Evolutionary conservation across 2,888 invertebrate genomes (phyloP).

Genomic region (Plebejus melissa): DNA sequence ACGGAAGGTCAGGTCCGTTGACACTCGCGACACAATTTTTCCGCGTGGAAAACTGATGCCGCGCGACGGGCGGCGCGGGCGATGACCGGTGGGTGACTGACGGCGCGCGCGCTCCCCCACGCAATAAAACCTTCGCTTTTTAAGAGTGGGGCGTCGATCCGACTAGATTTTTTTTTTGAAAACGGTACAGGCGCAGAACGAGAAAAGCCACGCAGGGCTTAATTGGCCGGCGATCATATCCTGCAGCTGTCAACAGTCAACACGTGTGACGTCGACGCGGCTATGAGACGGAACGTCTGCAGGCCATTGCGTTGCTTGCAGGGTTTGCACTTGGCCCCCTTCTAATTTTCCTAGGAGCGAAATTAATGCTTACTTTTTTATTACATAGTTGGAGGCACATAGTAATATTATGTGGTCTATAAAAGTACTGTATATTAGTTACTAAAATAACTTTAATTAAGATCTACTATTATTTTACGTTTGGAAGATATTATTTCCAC

Average conservation of each 20-base stretch:
- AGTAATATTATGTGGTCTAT: background rate
- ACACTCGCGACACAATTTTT: conserved; percentile 75
- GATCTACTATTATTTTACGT: too few relatives aligned
- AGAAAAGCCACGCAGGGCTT: conserved; percentile 15
- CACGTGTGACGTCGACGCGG: background rate
- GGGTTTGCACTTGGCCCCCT: background rate
- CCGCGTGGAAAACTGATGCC: conserved; percentile 67
- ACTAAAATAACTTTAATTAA: too few relatives aligned
- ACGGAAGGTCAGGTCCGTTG: conserved; percentile 37
- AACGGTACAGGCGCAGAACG: conserved; percentile 35
- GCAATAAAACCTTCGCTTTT: conserved; percentile 68
- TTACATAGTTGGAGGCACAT: background rate
- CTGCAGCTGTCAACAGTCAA: background rate
- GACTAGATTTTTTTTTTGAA: conserved; percentile 44
- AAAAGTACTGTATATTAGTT: background rate
- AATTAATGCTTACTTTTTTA: background rate
- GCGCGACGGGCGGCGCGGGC: conserved; percentile 70
- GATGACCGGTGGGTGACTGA: conserved; percentile 67
- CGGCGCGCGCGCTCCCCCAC: conserved; percentile 52
- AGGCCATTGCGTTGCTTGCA: background rate
- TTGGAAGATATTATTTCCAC: too few relatives aligned
- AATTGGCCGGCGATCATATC: background rate
- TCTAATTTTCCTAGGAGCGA: background rate
- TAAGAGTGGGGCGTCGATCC: conserved; percentile 57
- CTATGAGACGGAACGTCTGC: background rate